Evolutionary conservation across 1,140 invertebrate species (phyloP).

Genomic region (Trichonephila clavata): DNA sequence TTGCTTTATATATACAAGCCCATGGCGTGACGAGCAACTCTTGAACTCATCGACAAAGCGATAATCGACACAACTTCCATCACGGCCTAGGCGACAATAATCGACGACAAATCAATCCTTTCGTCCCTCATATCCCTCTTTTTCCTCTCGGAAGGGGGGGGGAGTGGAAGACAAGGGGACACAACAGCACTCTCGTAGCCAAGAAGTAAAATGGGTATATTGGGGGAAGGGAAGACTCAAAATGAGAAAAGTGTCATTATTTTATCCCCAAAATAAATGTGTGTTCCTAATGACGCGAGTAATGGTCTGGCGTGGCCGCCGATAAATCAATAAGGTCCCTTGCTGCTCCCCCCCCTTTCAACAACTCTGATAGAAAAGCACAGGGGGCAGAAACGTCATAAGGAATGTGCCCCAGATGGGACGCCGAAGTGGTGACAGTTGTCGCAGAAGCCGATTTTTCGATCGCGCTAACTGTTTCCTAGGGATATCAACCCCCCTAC

Average conservation of each 20-base stretch:
- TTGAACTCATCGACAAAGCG: conserved; percentile 66
- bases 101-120: conserved; percentile 76
- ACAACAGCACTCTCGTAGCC: conserved; percentile 30
- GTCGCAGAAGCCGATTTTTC: conserved; percentile 74
- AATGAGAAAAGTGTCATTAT: conserved; percentile 77
- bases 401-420: conserved; percentile 66
- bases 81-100: conserved; percentile 67
- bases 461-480: conserved; percentile 31
- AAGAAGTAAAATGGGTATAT: conserved; percentile 58
- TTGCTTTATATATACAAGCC: neutral
- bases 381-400: conserved; percentile 57
- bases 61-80: conserved; percentile 72
- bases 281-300: conserved; percentile 75
- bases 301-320: conserved; percentile 72
- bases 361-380: neutral
- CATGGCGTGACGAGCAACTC: conserved; percentile 17
- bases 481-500: no score
- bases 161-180: neutral
- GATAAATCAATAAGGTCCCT: conserved; percentile 71
- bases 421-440: conserved; percentile 70
- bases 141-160: neutral
- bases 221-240: conserved; percentile 50
- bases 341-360: neutral
- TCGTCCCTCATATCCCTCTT: conserved; percentile 4
- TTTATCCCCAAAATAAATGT: conserved; percentile 76